Evolutionary conservation across 2,113 vertebrate species (phyloP).

Genomic region (Malaclemys terrapin): DNA sequence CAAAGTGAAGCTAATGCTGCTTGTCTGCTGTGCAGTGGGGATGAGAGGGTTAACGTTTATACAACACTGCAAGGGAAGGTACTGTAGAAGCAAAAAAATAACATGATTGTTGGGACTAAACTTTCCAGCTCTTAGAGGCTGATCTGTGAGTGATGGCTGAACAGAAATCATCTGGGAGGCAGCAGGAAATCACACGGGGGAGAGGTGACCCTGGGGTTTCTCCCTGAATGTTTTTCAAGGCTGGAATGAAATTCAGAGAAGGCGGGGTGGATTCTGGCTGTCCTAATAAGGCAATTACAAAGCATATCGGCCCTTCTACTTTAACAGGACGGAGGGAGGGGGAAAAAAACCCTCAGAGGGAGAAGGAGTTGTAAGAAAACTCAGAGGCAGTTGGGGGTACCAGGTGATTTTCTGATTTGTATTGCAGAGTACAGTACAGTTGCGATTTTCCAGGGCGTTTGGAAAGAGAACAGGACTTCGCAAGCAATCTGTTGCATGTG

Average conservation of each 20-base stretch:
- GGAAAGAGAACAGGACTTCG: background rate
- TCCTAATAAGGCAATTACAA: background rate
- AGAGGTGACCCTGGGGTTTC: background rate
- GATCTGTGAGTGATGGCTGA: background rate
- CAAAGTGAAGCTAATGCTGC: background rate
- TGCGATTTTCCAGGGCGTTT: background rate
- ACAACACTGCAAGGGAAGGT: background rate
- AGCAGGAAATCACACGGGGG: background rate
- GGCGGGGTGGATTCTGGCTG: background rate
- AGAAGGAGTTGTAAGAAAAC: background rate
- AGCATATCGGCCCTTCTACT: background rate
- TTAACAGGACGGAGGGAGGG: background rate
- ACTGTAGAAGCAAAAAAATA: background rate
- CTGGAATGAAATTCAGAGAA: background rate
- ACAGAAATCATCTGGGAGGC: background rate
- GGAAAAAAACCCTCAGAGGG: background rate
- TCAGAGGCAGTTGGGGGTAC: too few species aligned
- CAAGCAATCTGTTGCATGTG: constrained; percentile 19
- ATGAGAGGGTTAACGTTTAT: background rate
- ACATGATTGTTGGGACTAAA: background rate
- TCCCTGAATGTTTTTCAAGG: background rate
- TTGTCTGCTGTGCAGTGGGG: background rate
- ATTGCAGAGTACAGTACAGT: background rate
- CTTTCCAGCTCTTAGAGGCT: background rate
- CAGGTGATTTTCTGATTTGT: background rate